phyloP scores from a whole-genome alignment of 2,888 invertebrate genomes.

The Herminia tarsipennalis region DNA sequence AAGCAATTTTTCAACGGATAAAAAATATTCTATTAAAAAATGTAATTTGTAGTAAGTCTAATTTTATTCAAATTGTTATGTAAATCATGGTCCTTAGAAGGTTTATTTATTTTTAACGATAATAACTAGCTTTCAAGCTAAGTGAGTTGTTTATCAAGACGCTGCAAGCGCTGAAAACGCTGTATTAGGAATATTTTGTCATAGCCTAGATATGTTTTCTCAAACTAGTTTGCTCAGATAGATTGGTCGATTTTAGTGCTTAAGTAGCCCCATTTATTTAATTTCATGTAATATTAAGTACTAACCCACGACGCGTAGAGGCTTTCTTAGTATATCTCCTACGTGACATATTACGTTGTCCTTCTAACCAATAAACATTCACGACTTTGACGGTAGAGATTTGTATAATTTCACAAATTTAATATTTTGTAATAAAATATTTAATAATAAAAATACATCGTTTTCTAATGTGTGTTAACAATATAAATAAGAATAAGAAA shows the following conservation, averaged over 20 bases:
- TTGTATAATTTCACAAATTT: too few relatives aligned
- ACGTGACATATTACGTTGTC: not conserved
- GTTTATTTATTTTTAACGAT: too few relatives aligned
- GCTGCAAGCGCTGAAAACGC: too few relatives aligned
- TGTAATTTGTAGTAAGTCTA: not conserved
- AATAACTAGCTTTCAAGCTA: too few relatives aligned
- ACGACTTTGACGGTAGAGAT: too few relatives aligned
- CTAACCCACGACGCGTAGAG: not conserved
- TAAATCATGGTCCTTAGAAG: too few relatives aligned
- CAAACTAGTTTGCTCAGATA: conserved; percentile 9
- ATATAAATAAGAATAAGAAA: not conserved
- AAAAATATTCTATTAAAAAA: not conserved
- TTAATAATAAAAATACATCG: not conserved
- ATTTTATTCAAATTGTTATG: too few relatives aligned
- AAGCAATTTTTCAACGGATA: conserved; percentile 2
- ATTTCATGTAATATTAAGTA: conserved; percentile 1
- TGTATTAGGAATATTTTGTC: conserved; percentile 13
- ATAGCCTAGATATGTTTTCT: conserved; percentile 10
- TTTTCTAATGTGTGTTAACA: conserved; percentile 8
- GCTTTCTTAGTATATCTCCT: not conserved
- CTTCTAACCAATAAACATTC: not conserved
- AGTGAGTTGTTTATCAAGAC: too few relatives aligned
- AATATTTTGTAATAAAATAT: not conserved
- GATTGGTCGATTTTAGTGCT: conserved; percentile 4
- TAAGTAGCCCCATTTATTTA: conserved; percentile 4